A percentile compares a stretch with the other conserved stretches of the same genome.
Evolutionary conservation across 2,888 invertebrate species (phyloP).

Genomic region (Phaedon cochleariae): DNA sequence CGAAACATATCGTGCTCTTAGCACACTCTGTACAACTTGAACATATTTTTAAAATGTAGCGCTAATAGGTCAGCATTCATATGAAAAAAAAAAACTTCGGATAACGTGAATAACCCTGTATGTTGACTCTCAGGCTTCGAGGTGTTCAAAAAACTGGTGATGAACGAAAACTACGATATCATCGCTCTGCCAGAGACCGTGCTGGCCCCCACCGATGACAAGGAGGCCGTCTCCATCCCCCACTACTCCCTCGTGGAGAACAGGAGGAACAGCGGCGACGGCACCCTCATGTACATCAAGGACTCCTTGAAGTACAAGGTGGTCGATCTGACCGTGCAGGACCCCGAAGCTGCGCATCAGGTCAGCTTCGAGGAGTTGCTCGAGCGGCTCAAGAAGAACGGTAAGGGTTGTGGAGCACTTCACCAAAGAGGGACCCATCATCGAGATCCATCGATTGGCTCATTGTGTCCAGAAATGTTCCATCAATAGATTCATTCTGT

Average conservation of each 20-base stretch:
- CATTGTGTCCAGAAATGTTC: background rate
- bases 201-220: constrained; percentile 51
- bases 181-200: constrained; percentile 52
- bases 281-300: constrained; percentile 52
- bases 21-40: no score
- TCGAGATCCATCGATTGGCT: background rate
- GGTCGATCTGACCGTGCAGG: constrained; percentile 48
- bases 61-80: no score
- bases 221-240: constrained; percentile 51
- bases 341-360: constrained; percentile 44
- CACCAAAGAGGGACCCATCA: constrained; percentile 17
- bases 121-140: constrained; percentile 48
- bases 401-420: constrained; percentile 37
- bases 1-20: no score
- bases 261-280: constrained; percentile 51
- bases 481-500: background rate
- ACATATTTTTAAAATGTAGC: no score
- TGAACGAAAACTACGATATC: constrained; percentile 53
- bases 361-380: constrained; percentile 50
- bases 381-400: constrained; percentile 48
- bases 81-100: no score
- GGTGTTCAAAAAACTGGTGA: constrained; percentile 51
- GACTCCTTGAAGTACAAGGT: constrained; percentile 54
- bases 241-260: constrained; percentile 52
- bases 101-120: no score